Evolutionary conservation across 1,140 invertebrate genomes (phyloP).

Genomic region (Lepidostoma basale): DNA sequence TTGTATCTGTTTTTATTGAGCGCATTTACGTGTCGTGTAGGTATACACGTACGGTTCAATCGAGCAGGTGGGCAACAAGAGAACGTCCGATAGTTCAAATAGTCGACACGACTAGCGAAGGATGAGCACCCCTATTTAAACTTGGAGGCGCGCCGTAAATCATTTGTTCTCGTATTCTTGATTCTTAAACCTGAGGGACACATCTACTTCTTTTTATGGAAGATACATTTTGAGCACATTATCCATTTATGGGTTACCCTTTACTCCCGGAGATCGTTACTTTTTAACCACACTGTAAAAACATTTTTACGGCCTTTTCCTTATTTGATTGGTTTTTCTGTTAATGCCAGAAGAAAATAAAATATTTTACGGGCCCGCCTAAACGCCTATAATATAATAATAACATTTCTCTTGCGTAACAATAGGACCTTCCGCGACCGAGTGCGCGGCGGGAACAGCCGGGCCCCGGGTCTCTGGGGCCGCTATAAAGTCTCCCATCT

Average conservation of each 20-base stretch:
- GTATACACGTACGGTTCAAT: no score
- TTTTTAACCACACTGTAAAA: constrained; percentile 47
- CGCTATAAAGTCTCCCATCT: not conserved
- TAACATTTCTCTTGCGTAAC: constrained; percentile 5
- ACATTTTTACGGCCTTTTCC: constrained; percentile 44
- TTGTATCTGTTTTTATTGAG: no score
- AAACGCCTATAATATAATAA: constrained; percentile 23
- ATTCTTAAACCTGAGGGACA: constrained; percentile 40
- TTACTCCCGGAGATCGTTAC: constrained; percentile 45
- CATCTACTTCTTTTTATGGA: constrained; percentile 43
- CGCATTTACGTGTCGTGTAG: no score
- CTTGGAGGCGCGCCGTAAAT: constrained; percentile 40
- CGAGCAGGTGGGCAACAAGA: no score
- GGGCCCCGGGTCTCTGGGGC: not conserved
- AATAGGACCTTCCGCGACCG: not conserved
- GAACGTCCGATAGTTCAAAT: no score
- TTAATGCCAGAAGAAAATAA: constrained; percentile 26
- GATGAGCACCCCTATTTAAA: constrained; percentile 26
- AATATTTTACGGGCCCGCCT: constrained; percentile 20
- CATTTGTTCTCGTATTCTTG: constrained; percentile 45
- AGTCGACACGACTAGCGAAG: no score
- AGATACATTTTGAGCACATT: constrained; percentile 45
- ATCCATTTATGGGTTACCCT: constrained; percentile 44
- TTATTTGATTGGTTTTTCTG: constrained; percentile 46
- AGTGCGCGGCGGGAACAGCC: not conserved